Evolutionary conservation across 92 coral and sea anemone genomes (phyloP).

Genomic region (Paramuricea clavata): DNA sequence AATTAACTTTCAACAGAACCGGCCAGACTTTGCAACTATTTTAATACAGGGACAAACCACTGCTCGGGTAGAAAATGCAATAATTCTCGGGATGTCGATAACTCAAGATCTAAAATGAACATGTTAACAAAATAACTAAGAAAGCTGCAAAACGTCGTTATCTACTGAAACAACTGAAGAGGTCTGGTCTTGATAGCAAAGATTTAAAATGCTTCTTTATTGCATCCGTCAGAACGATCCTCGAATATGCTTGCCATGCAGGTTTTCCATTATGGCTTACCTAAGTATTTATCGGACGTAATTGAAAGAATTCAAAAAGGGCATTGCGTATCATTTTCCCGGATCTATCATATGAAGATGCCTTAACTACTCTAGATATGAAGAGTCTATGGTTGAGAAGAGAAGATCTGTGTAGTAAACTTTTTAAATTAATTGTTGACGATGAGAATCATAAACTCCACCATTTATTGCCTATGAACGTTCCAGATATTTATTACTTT

Average conservation of each 20-base stretch:
- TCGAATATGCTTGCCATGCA: conserved; percentile 30
- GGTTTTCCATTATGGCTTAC: conserved; percentile 18
- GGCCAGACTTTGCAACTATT: too few species aligned
- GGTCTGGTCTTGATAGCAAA: not conserved
- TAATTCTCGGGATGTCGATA: too few species aligned
- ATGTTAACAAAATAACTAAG: too few species aligned
- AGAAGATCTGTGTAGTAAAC: not conserved
- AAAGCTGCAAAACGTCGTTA: too few species aligned
- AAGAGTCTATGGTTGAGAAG: conserved; percentile 21
- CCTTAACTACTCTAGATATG: conserved; percentile 8
- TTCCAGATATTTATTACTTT: not conserved
- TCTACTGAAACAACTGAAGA: too few species aligned
- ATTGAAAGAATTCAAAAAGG: conserved; percentile 35
- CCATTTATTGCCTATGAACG: not conserved
- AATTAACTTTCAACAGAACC: too few species aligned
- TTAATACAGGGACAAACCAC: too few species aligned
- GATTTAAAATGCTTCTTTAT: not conserved
- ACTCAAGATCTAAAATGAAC: too few species aligned
- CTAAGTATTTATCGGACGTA: conserved; percentile 9
- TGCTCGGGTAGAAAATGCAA: too few species aligned
- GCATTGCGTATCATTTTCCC: conserved; percentile 33
- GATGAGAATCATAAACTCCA: not conserved
- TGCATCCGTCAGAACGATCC: conserved; percentile 33
- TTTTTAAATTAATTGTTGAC: not conserved
- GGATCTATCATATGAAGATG: conserved; percentile 22